A percentile compares a stretch with the other conserved stretches of the same genome.
Conservation (phyloP, 2,888 invertebrate genomes). For the Limnephilus marmoratus region DNA sequence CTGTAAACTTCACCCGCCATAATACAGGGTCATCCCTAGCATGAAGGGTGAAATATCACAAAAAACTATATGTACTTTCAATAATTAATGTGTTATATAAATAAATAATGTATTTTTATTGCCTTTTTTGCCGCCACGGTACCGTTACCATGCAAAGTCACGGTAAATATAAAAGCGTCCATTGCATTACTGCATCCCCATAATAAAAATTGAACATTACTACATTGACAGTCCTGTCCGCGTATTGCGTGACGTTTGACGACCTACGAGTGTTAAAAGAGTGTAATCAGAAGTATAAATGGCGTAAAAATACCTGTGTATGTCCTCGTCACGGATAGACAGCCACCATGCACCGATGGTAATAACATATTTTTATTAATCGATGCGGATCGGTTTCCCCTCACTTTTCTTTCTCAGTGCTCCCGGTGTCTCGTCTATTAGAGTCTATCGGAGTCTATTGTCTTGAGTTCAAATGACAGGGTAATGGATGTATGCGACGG, state of each 20-base stretch:
- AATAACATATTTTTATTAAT: conserved; percentile 58
- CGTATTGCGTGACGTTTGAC: conserved; percentile 27
- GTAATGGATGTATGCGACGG: background rate
- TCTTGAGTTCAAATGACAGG: background rate
- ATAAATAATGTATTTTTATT: too few relatives aligned
- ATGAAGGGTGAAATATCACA: too few relatives aligned
- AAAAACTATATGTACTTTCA: too few relatives aligned
- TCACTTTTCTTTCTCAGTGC: background rate
- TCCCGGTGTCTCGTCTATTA: background rate
- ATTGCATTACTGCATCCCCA: background rate
- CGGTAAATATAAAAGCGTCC: too few relatives aligned
- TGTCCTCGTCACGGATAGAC: conserved; percentile 12
- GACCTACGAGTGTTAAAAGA: conserved; percentile 23
- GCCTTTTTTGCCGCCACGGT: too few relatives aligned
- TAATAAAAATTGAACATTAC: background rate
- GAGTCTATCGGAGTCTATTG: conserved; percentile 4
- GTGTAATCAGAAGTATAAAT: conserved; percentile 38
- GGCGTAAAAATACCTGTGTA: conserved; percentile 36
- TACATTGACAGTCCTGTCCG: background rate
- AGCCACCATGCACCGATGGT: conserved; percentile 9
- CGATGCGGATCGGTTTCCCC: conserved; percentile 56
- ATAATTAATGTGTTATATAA: too few relatives aligned
- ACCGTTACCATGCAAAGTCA: too few relatives aligned
- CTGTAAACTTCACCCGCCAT: too few relatives aligned
- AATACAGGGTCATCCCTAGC: too few relatives aligned